phyloP scores from a whole-genome alignment of 2,888 invertebrate species.

The Leucania comma region DNA sequence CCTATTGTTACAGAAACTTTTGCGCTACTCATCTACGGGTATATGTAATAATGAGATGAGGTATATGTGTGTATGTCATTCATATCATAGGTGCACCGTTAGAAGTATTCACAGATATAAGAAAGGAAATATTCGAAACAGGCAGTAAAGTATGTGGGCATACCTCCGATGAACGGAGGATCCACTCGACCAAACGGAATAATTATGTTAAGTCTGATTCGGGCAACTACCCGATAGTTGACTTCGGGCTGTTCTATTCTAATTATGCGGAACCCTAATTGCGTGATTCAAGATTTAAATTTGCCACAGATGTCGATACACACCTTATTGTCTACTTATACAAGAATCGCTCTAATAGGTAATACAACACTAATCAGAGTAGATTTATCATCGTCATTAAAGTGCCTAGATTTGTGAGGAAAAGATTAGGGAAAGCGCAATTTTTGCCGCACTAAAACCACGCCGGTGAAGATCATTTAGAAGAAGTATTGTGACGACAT shows the following conservation, averaged over 20 bases:
- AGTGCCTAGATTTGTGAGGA: not conserved
- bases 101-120: too few species aligned
- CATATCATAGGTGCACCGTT: too few species aligned
- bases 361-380: not conserved
- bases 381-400: not conserved
- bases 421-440: not conserved
- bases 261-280: too few species aligned
- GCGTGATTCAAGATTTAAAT: too few species aligned
- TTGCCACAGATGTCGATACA: too few species aligned
- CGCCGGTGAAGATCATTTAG: not conserved
- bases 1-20: constrained; percentile 30
- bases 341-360: not conserved
- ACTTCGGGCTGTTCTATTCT: too few species aligned
- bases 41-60: not conserved
- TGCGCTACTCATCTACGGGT: not conserved
- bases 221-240: too few species aligned
- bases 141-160: too few species aligned
- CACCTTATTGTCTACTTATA: not conserved
- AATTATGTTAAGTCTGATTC: too few species aligned
- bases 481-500: not conserved
- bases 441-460: not conserved
- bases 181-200: too few species aligned
- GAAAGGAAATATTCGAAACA: too few species aligned
- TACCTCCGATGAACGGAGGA: too few species aligned
- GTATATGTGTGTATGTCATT: not conserved